These are phyloP conservation scores for Leptopterna dolabrata DNA, from an alignment of 2,888 invertebrate species.

Conservation along the genomic window DNA sequence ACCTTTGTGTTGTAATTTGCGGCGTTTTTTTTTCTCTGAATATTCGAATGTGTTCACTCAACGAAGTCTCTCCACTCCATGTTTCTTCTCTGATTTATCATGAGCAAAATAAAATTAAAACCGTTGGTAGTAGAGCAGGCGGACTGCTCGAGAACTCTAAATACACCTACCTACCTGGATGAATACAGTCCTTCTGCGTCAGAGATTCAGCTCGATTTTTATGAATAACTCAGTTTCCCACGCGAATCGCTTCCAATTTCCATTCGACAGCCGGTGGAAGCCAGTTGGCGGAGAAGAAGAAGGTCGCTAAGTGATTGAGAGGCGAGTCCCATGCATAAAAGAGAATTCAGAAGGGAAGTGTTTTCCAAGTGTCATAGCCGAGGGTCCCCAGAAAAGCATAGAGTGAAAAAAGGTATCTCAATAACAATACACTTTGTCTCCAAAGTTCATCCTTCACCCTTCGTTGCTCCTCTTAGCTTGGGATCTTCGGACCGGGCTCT, in stretches of 20 bases:
- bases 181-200: too few relatives aligned
- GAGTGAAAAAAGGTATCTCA: neutral
- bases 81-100: too few relatives aligned
- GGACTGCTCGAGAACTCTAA: too few relatives aligned
- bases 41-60: too few relatives aligned
- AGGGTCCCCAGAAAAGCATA: neutral
- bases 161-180: too few relatives aligned
- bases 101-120: too few relatives aligned
- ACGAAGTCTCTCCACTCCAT: too few relatives aligned
- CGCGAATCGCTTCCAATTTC: neutral
- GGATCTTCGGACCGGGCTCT: neutral
- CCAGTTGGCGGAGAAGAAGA: neutral
- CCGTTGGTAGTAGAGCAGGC: too few relatives aligned
- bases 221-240: too few relatives aligned
- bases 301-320: neutral
- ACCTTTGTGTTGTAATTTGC: too few relatives aligned
- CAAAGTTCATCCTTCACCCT: conserved; percentile 3
- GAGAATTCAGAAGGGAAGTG: neutral
- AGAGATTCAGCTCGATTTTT: neutral
- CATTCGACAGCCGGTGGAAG: neutral
- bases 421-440: conserved; percentile 3
- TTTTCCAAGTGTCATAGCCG: conserved; percentile 17
- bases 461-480: neutral
- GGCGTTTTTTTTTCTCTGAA: too few relatives aligned
- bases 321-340: neutral